Evolutionary conservation across 2,797 vertebrate genomes (phyloP), one percentile per base, ranked within the genome.

Genomic region (Myripristis murdjan): DNA sequence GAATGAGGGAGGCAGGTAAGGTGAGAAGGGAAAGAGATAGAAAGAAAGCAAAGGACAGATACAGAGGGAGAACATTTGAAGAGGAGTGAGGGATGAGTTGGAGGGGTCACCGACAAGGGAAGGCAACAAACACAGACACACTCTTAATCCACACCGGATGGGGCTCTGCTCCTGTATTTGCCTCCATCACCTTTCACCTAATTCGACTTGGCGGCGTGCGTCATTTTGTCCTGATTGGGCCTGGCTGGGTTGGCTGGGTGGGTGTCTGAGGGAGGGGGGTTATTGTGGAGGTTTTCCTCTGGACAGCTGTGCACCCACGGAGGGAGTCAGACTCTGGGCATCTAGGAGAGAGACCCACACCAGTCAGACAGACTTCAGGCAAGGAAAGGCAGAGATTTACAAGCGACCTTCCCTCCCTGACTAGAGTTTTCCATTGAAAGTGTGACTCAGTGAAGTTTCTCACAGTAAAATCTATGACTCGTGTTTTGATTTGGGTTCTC

Each of bases 311-410:
- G 16, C 11, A 49, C n/a, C 66, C 16, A 4, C 35, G n/a, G 52
- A 59, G 41, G 49, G 49, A 64, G 44, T 39, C 52, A 15, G 51
- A 43, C 64, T 55, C 43, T 70, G 47, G 23, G 37, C 15, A 49
- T 35, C 20, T 46, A 11, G 22, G 22, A 28, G 44, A 44, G 56
- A 56, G 18, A 43, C 53, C 53, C 49, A 51, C 22, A 37, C 49
- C 46, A 18, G 24, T 33, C 41, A 68, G 22, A 46, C 75, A 60
- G 51, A 53, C 20, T 41, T 44, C 54, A 70, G 57, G 46, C 59
- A 63, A 51, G 20, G 49, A 70, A 78, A 60, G 60, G 66, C 64
- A 44, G 52, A 73, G 66, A 78, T 70, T 83, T 87, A 83, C 73
- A 54, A 48, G 62, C 73, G 70, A 59, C 73, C 75, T 78, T 60